Conservation (phyloP, 1,140 invertebrate genomes). For the Macrostomum lignano region DNA sequence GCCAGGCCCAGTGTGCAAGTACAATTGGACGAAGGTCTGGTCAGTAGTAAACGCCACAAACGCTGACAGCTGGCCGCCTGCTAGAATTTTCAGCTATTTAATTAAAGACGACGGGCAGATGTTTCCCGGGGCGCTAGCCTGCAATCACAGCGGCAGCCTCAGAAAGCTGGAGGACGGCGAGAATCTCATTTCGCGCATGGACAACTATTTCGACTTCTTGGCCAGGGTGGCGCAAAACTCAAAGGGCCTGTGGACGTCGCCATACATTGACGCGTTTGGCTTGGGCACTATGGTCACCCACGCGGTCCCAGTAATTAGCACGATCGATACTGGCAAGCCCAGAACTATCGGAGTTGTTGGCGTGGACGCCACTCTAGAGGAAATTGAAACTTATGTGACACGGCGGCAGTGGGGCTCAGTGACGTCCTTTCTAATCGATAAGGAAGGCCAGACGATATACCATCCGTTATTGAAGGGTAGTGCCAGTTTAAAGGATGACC, state of each 20-base stretch:
- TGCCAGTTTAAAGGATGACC: slow-evolving; percentile 26
- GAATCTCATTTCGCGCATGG: slow-evolving; percentile 29
- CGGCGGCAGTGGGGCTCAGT: slow-evolving; percentile 28
- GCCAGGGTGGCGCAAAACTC: slow-evolving; percentile 20
- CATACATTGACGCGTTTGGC: slow-evolving; percentile 27
- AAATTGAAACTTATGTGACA: slow-evolving; percentile 26
- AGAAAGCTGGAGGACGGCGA: slow-evolving; percentile 22
- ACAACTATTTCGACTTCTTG: slow-evolving; percentile 27
- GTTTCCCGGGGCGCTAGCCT: slow-evolving; percentile 25
- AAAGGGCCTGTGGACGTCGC: slow-evolving; percentile 26
- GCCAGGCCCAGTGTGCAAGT: slow-evolving; percentile 28
- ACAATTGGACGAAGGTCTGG: slow-evolving; percentile 28
- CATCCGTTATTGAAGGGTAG: slow-evolving; percentile 27
- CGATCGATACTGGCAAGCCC: slow-evolving; percentile 14
- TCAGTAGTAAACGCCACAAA: slow-evolving; percentile 11
- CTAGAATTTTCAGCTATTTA: slow-evolving; percentile 28
- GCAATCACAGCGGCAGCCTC: slow-evolving; percentile 23
- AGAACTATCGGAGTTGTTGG: slow-evolving; percentile 29
- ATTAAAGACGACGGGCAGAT: slow-evolving; percentile 26
- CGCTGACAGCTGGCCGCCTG: slow-evolving; percentile 10
- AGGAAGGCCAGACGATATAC: slow-evolving; percentile 27
- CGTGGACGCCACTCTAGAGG: slow-evolving; percentile 28
- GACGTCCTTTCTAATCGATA: slow-evolving; percentile 28
- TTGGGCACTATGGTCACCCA: slow-evolving; percentile 27
- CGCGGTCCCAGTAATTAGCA: slow-evolving; percentile 24